Conservation (phyloP, 2,888 invertebrate species). For the Drosophila merina region DNA sequence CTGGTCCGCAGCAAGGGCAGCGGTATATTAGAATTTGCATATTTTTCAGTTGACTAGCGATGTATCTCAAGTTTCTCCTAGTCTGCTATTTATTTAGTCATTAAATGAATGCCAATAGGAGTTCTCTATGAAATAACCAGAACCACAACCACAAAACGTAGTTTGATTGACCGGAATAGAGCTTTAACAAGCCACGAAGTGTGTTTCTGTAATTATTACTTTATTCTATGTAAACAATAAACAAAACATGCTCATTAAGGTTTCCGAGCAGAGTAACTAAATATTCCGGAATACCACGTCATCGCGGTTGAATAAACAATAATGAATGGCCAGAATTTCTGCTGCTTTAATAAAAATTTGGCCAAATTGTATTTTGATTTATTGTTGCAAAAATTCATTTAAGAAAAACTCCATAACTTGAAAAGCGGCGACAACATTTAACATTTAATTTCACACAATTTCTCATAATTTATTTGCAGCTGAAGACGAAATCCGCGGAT, state of each 20-base stretch:
- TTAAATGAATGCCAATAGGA: not conserved
- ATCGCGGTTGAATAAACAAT: constrained; percentile 19
- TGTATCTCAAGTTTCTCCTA: not conserved
- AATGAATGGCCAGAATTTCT: constrained; percentile 7
- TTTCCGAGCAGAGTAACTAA: not conserved
- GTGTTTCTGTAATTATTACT: constrained; percentile 2
- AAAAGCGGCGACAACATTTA: constrained; percentile 3
- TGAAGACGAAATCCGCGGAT: constrained; percentile 18
- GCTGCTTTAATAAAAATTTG: constrained; percentile 1
- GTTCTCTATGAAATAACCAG: not conserved
- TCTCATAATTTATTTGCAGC: constrained; percentile 30
- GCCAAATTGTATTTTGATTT: not conserved
- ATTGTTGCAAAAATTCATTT: not conserved
- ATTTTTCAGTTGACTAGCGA: not conserved
- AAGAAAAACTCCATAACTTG: not conserved
- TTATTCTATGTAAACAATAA: constrained; percentile 8
- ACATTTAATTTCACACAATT: constrained; percentile 15
- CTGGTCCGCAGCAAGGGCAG: not conserved
- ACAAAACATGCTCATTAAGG: constrained; percentile 10
- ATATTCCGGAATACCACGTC: constrained; percentile 6
- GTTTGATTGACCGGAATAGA: constrained; percentile 6
- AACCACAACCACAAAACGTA: not conserved
- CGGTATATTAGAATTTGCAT: constrained; percentile 16
- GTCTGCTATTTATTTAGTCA: too few species aligned
- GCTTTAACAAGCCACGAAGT: not conserved